phyloP scores from a whole-genome alignment of 2,113 vertebrate genomes.

The Grammomys dolichurus region DNA sequence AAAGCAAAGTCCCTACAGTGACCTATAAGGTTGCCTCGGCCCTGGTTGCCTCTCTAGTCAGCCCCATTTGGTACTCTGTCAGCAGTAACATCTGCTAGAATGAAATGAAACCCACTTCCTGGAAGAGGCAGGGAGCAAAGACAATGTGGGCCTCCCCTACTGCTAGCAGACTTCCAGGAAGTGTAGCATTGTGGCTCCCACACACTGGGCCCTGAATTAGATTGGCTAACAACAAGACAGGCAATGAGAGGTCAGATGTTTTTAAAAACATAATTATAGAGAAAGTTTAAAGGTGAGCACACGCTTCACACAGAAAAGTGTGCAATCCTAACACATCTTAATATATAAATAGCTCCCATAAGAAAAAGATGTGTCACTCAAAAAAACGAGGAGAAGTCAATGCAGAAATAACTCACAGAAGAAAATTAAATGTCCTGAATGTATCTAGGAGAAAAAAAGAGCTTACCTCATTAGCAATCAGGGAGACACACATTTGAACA shows the following conservation, averaged over 20 bases:
- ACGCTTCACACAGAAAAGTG: neutral
- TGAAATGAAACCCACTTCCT: neutral
- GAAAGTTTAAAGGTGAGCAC: neutral
- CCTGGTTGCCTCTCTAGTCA: neutral
- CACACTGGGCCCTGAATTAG: neutral
- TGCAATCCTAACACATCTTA: neutral
- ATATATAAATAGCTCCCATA: neutral
- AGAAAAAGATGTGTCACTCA: neutral
- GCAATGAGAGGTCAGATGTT: neutral
- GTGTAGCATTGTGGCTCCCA: neutral
- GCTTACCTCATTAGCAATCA: neutral
- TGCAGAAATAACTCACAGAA: neutral
- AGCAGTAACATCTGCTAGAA: neutral
- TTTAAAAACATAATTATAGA: neutral
- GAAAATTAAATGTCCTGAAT: neutral
- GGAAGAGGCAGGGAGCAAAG: neutral
- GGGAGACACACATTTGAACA: neutral
- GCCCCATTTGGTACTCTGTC: neutral
- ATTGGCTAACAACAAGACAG: neutral
- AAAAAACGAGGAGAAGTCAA: slow-evolving; percentile 31
- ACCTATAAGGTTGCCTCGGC: neutral
- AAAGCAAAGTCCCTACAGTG: neutral
- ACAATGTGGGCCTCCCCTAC: neutral
- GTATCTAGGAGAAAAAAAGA: neutral
- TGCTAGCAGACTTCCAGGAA: slow-evolving; percentile 48